Conservation (phyloP, 2,888 invertebrate species). For the Heterodera filipjevi region DNA sequence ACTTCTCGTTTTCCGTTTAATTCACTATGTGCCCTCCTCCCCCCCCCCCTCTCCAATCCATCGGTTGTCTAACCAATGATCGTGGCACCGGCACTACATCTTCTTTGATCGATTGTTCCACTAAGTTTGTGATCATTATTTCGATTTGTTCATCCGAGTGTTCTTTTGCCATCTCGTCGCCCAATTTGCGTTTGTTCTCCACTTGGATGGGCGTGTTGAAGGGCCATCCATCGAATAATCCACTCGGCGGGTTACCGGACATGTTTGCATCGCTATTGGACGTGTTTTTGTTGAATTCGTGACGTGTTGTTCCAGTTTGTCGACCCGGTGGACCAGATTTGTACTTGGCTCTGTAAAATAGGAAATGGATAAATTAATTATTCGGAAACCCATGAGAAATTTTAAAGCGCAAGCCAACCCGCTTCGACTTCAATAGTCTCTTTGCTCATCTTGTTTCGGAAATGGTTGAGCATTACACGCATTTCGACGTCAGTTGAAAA, state of each 20-base stretch:
- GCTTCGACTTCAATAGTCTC: not conserved
- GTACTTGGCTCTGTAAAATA: too few species aligned
- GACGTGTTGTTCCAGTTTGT: too few species aligned
- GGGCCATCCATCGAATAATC: too few species aligned
- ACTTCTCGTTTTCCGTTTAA: too few species aligned
- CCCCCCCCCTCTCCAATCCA: too few species aligned
- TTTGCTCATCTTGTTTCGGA: conserved; percentile 10
- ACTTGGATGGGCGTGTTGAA: not conserved
- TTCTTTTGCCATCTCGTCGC: not conserved
- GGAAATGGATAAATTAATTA: too few species aligned
- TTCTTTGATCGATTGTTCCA: not conserved
- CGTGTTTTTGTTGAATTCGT: too few species aligned
- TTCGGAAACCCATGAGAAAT: not conserved
- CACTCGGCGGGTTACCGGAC: too few species aligned
- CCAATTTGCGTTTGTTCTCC: conserved; percentile 5
- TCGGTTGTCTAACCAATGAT: too few species aligned
- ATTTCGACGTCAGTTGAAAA: conserved; percentile 28
- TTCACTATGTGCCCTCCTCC: not conserved
- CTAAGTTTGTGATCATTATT: not conserved
- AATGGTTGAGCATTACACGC: conserved; percentile 27
- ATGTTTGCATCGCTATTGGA: not conserved
- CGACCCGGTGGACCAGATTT: too few species aligned
- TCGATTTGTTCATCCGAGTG: not conserved
- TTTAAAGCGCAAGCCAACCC: not conserved
- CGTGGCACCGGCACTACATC: too few species aligned